Percentiles rank a stretch among this genome's conserved stretches.
Conservation (phyloP, 2,797 vertebrate species). For the Eospalax fontanierii region DNA sequence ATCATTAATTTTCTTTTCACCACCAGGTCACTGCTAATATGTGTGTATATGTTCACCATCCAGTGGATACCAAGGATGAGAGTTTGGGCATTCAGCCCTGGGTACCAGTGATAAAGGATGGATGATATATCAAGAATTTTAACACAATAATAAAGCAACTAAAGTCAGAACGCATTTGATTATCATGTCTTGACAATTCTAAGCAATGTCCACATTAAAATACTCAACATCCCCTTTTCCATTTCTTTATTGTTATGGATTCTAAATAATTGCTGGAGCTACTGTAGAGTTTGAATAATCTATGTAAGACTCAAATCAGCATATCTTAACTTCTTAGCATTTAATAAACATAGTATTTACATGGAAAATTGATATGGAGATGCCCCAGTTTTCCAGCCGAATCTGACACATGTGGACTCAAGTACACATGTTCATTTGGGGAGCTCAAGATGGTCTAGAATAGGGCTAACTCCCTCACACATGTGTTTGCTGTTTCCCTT, state of each 20-base stretch:
- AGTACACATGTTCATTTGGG: background rate
- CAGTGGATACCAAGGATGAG: background rate
- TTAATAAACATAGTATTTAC: conserved; percentile 34
- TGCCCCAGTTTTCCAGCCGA: background rate
- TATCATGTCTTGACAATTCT: background rate
- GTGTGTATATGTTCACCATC: background rate
- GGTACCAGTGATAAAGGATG: background rate
- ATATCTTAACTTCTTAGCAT: conserved; percentile 21
- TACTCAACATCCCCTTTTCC: background rate
- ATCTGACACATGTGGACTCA: background rate
- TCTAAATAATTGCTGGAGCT: conserved; percentile 24
- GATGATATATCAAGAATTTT: background rate
- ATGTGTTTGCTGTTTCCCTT: background rate
- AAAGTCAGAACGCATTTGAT: conserved; percentile 16
- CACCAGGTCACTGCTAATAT: background rate
- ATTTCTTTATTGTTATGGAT: background rate
- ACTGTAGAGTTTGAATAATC: conserved; percentile 31
- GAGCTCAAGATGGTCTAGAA: background rate
- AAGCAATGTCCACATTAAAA: background rate
- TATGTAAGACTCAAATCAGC: background rate
- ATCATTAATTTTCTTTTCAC: conserved; percentile 22
- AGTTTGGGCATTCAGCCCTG: background rate
- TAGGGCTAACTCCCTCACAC: background rate
- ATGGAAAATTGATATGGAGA: conserved; percentile 9
- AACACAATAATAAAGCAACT: conserved; percentile 6